Conservation (phyloP, 2,888 invertebrate genomes). For the Apamea crenata region DNA sequence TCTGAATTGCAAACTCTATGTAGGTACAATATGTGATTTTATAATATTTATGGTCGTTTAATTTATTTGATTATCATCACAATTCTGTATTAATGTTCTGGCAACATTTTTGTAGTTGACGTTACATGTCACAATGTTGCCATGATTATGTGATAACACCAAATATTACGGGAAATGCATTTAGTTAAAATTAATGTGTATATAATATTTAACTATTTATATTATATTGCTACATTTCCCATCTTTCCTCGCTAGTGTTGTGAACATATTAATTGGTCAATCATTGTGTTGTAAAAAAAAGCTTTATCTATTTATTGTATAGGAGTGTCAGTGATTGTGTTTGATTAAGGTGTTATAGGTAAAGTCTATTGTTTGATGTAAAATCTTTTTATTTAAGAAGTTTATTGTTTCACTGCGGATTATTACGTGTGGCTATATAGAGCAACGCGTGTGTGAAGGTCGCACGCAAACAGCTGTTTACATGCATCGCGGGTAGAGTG, state of each 20-base stretch:
- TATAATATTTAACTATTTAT: constrained; percentile 30
- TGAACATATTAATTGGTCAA: constrained; percentile 53
- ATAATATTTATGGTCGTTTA: constrained; percentile 22
- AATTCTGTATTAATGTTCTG: constrained; percentile 32
- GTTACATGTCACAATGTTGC: constrained; percentile 32
- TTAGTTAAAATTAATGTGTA: constrained; percentile 45
- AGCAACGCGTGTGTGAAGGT: constrained; percentile 1
- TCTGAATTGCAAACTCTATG: constrained; percentile 16
- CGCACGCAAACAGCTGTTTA: constrained; percentile 5
- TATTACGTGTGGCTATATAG: not conserved
- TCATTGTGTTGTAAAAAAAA: constrained; percentile 55
- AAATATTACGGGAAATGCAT: constrained; percentile 53
- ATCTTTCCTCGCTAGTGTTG: constrained; percentile 52
- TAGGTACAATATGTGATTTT: constrained; percentile 26
- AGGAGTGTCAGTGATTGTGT: constrained; percentile 47
- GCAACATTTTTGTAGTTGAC: constrained; percentile 28
- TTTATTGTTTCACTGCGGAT: constrained; percentile 27
- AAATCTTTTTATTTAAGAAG: constrained; percentile 39
- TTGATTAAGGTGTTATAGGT: constrained; percentile 17
- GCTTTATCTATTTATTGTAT: constrained; percentile 55
- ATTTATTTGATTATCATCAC: constrained; percentile 40
- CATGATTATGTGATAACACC: constrained; percentile 32
- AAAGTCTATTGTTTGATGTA: constrained; percentile 13
- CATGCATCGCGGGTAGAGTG: not conserved
- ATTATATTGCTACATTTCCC: constrained; percentile 26